Base-by-base conservation (phyloP, 2,888 invertebrate species). In the Aethes cnicana region DNA sequence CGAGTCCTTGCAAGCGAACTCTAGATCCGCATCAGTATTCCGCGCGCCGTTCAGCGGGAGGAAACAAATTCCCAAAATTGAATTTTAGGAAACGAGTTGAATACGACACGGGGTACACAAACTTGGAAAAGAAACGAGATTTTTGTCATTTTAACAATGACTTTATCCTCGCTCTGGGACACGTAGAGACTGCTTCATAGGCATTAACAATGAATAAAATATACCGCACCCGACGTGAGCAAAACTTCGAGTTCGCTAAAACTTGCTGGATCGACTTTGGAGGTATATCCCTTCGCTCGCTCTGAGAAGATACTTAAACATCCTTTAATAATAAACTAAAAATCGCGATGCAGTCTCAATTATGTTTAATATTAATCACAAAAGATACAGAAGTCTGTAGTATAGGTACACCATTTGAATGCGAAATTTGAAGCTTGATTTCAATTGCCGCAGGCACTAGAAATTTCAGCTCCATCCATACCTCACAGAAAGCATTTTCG, bases 61-160 rank as follows among this genome's bases (percentile, higher is more conserved):
- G 87, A 83, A 86, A 89, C 89, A 88, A 89, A 89, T 89, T 88
- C 84, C 84, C 88, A 87, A 88, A 89, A 89, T 89, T 89, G 89
- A 88, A 89, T 89, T 88, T 88, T 86, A 81, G 74, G 86, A 83
- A 88, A 88, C 88, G 87, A 88, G 87, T 86, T 86, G 87, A 84
- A 86, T 85, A 85, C 88, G 84, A 87, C 88, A 80, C 79, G 74
- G 77, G 66, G 78, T 83, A 81, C 72, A 86, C 78, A 83, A 87
- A 86, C 84, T 84, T 64, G 72, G 72, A 72, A 79, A 79, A 80
- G 80, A 78, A 82, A 81, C 76, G 78, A 82, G 83, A 84, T 86
- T 86, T 85, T 80, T 84, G 81, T 84, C 77, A 81, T 81, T 83
- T 81, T 72, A 74, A 80, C 82, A 84, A 82, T 79, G 80, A 77